These are phyloP conservation scores for Aldabrachelys gigantea DNA, from an alignment of 2,113 vertebrate species.

Conservation along the genomic window DNA sequence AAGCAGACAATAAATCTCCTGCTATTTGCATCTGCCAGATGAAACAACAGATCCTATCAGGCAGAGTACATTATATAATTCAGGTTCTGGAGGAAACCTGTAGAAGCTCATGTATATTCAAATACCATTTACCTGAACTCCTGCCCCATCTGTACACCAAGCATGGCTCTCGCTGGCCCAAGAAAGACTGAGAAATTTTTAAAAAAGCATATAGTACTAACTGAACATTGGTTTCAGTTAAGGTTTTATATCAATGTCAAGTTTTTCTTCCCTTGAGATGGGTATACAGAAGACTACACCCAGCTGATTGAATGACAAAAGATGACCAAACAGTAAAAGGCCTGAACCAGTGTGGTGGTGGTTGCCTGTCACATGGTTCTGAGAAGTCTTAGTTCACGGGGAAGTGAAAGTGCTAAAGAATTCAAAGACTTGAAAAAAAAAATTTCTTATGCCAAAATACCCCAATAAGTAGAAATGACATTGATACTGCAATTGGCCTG, in stretches of 20 bases:
- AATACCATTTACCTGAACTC: background rate
- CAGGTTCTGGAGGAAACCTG: background rate
- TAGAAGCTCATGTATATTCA: background rate
- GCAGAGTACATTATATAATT: background rate
- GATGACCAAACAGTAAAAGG: background rate
- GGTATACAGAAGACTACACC: background rate
- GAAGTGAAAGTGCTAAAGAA: background rate
- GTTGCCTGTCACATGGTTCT: background rate
- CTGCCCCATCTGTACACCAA: background rate
- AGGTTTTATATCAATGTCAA: background rate
- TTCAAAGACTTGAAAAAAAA: background rate
- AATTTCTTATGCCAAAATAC: background rate
- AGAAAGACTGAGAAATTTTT: background rate
- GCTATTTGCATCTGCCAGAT: background rate
- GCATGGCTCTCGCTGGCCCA: background rate
- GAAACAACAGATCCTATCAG: background rate
- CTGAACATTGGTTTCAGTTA: background rate
- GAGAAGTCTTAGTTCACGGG: background rate
- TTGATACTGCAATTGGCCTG: background rate
- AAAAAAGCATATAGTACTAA: background rate
- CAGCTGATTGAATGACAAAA: background rate
- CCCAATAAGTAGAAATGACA: background rate
- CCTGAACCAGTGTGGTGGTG: background rate
- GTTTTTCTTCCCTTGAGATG: background rate
- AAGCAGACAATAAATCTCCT: background rate